phyloP scores from a whole-genome alignment of 2,888 invertebrate genomes.

The Agrilus cyanescens region DNA sequence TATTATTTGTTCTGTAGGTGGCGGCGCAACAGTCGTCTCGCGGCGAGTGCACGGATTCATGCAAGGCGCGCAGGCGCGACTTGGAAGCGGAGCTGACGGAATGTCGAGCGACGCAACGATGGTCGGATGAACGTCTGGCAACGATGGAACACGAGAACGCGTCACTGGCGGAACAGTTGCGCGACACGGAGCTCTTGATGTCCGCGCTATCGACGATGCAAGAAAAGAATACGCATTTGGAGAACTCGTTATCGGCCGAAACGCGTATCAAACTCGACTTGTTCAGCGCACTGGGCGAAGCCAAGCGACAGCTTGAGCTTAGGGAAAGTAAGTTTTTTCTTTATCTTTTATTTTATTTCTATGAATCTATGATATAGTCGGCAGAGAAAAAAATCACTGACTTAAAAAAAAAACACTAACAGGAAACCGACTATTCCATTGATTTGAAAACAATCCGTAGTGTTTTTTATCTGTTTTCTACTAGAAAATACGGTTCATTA shows the following conservation, averaged over 20 bases:
- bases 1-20: slow-evolving; percentile 20
- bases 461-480: too few species aligned
- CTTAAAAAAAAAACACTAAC: too few species aligned
- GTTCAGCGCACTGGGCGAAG: slow-evolving; percentile 93
- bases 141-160: slow-evolving; percentile 45
- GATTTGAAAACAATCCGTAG: too few species aligned
- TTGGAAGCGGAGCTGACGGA: slow-evolving; percentile 50
- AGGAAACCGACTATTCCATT: too few species aligned
- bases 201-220: slow-evolving; percentile 71
- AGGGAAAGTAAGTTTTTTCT: slow-evolving; percentile 57
- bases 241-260: slow-evolving; percentile 90
- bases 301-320: slow-evolving; percentile 79
- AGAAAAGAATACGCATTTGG: slow-evolving; percentile 84
- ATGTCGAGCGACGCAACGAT: slow-evolving; percentile 43
- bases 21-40: slow-evolving; percentile 28
- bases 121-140: slow-evolving; percentile 47
- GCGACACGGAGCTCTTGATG: slow-evolving; percentile 65
- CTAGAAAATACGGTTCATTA: too few species aligned
- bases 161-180: slow-evolving; percentile 32
- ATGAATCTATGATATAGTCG: too few species aligned
- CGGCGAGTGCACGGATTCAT: slow-evolving; percentile 34
- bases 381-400: too few species aligned
- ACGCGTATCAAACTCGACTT: slow-evolving; percentile 96
- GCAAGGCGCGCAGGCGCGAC: slow-evolving; percentile 42
- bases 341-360: neutral